Conservation (phyloP, 2,888 invertebrate genomes). For the Pandemis corylana region DNA sequence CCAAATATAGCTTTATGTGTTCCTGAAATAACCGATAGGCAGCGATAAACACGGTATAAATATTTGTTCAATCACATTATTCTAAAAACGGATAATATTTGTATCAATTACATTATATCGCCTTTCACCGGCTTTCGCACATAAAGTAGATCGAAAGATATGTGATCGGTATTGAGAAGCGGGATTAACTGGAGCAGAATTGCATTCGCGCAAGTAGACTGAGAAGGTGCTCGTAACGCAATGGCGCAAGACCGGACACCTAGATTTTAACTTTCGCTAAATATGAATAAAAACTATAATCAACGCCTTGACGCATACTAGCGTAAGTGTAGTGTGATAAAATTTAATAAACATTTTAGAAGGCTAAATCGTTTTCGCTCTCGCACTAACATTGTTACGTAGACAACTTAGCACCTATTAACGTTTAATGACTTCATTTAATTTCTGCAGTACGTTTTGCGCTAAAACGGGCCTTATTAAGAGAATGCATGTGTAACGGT, state of each 20-base stretch:
- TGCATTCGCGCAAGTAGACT: conserved; percentile 74
- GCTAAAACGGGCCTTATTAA: conserved; percentile 34
- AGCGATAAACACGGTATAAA: background rate
- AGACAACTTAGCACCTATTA: background rate
- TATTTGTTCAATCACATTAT: conserved; percentile 9
- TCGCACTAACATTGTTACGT: background rate
- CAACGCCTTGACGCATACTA: background rate
- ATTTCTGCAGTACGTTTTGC: conserved; percentile 3
- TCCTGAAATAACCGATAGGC: background rate
- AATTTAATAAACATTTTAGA: background rate
- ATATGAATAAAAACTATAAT: conserved; percentile 11
- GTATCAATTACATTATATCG: conserved; percentile 55
- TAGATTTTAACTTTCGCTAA: conserved; percentile 57
- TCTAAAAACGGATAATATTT: conserved; percentile 40
- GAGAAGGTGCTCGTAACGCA: conserved; percentile 71
- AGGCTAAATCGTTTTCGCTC: background rate
- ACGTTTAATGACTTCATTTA: background rate
- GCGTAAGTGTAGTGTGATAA: too few relatives aligned
- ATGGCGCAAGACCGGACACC: conserved; percentile 68
- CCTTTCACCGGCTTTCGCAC: conserved; percentile 70
- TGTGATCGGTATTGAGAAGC: conserved; percentile 71
- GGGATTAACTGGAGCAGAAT: conserved; percentile 77
- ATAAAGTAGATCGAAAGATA: conserved; percentile 75
- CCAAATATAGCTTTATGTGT: too few relatives aligned
- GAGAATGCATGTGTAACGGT: conserved; percentile 58